These are phyloP conservation scores for Pyrgus malvae DNA, from an alignment of 2,888 invertebrate species.

Conservation along the genomic window DNA sequence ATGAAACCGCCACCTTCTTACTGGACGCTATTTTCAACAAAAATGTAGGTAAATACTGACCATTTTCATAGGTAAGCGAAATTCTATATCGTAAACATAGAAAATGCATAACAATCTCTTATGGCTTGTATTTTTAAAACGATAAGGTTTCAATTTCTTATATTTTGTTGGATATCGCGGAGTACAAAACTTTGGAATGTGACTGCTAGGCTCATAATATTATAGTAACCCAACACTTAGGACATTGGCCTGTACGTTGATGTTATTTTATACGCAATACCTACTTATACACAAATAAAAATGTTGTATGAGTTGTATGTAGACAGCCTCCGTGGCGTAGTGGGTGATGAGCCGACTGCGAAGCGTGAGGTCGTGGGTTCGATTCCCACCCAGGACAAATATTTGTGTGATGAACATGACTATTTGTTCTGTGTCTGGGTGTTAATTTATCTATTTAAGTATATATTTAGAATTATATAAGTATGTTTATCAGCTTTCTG, in stretches of 20 bases:
- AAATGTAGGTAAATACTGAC: background rate
- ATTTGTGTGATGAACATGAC: too few relatives aligned
- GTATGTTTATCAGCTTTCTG: too few relatives aligned
- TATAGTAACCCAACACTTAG: constrained; percentile 12
- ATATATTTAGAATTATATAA: too few relatives aligned
- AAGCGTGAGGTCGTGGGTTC: too few relatives aligned
- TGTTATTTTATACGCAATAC: background rate
- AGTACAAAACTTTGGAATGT: constrained; percentile 12
- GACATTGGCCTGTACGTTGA: constrained; percentile 8
- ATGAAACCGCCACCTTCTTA: too few relatives aligned
- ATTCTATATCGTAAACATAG: constrained; percentile 15
- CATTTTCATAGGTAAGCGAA: constrained; percentile 14
- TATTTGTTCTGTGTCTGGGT: too few relatives aligned
- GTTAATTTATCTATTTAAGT: too few relatives aligned
- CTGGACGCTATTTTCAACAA: background rate
- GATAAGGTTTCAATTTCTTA: background rate
- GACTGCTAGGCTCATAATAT: too few relatives aligned
- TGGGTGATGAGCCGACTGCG: too few relatives aligned
- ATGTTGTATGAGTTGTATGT: too few relatives aligned
- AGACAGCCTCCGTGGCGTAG: too few relatives aligned
- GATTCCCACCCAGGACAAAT: too few relatives aligned
- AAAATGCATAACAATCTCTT: background rate
- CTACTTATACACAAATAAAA: background rate
- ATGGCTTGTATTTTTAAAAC: background rate
- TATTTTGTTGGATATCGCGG: background rate